Evolutionary conservation across 2,113 vertebrate genomes (phyloP), one percentile per base, ranked within the genome.

Genomic region (Tringa solitaria): DNA sequence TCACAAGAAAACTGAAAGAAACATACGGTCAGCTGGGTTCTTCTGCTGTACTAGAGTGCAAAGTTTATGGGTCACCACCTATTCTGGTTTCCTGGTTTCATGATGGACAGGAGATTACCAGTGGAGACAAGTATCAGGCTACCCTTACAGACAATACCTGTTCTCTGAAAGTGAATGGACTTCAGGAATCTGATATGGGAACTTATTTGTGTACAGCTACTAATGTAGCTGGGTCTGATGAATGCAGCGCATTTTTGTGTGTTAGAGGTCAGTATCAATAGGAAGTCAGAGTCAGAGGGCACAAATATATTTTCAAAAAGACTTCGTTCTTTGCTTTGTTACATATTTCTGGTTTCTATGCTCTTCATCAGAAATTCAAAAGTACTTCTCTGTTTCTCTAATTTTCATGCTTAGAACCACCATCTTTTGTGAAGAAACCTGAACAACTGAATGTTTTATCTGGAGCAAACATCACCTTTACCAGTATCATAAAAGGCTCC

Each of bases 41-140:
- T 73, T 98, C 98, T 5, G 97, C 97, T 87, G 98, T 99, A 87
- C 93, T 99, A 96, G 99, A 99, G 87, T 99, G 99, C 96, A 99
- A 99, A 96, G 98, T 99, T 76, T 99, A 99, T 9, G 99, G 99
- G 46, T 99, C 99, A 3, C 98, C 98, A 28, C 99, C 99, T 4
- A 99, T 99, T 94, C 98, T 97, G 16, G 98, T 99, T 78, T 98
- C 98, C 79, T 99, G 99, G 99, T 99, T 98, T 97, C 99, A 98
- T 39, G 98, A 99, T 16, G 99, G 98, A 61, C 97, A 98, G 90
- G 99, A 99, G 97, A 97, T 99, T 30, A 74, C 98, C 81, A 99
- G 98, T 59, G 99, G 99, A 61, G 98, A 99, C 30, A 99, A 98
- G 81, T 98, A 99, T 83, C 99, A 99, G 90, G 97, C 98, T 76